Conservation (phyloP, 2,797 vertebrate species). For the Echiichthys vipera region DNA sequence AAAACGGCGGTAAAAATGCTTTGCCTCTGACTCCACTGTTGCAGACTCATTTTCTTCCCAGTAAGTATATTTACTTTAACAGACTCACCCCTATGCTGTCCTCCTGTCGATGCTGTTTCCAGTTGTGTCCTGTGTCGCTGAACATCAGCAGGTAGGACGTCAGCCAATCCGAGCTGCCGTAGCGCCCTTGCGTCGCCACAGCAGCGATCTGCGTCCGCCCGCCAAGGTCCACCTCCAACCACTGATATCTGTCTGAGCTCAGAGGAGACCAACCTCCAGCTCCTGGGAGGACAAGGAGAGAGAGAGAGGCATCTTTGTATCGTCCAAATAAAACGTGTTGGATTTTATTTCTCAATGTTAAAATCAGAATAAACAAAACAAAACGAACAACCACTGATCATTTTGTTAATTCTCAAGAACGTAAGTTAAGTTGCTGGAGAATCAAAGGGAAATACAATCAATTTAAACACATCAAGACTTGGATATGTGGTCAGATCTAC, state of each 20-base stretch:
- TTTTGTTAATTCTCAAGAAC: neutral
- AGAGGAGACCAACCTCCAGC: slow-evolving; percentile 92
- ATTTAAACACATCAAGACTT: neutral
- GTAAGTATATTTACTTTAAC: neutral
- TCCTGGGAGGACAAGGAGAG: slow-evolving; percentile 63
- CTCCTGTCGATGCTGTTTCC: slow-evolving; percentile 91
- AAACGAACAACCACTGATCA: neutral
- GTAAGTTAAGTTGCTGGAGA: neutral
- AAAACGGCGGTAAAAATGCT: too few relatives aligned
- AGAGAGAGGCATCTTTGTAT: neutral
- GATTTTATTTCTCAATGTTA: neutral
- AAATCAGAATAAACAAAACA: neutral
- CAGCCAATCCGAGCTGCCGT: slow-evolving; percentile 93
- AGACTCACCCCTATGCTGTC: slow-evolving; percentile 88
- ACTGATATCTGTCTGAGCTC: slow-evolving; percentile 86
- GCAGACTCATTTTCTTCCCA: neutral
- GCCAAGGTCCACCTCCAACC: slow-evolving; percentile 92
- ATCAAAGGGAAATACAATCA: slow-evolving; percentile 13
- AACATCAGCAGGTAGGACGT: slow-evolving; percentile 90
- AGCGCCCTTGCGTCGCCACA: slow-evolving; percentile 90
- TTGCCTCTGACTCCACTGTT: neutral
- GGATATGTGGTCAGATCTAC: neutral
- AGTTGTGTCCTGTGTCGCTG: slow-evolving; percentile 93
- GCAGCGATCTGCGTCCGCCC: slow-evolving; percentile 89
- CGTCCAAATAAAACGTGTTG: neutral